Evolutionary conservation across 1,140 invertebrate genomes (phyloP), one percentile per base, ranked within the genome.

Genomic region (Bradysia coprophila): DNA sequence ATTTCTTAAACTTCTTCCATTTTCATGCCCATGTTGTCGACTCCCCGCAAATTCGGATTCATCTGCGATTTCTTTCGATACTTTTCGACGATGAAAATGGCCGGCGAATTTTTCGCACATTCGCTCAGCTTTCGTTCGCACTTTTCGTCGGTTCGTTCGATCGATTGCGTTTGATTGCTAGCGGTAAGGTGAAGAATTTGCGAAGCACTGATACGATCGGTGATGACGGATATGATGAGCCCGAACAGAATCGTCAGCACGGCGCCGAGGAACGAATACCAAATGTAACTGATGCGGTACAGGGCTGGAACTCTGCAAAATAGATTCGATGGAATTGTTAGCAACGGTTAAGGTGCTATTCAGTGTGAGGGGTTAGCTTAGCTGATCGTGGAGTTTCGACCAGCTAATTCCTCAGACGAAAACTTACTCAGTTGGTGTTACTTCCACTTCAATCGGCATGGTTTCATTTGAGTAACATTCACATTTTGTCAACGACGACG

Each of bases 191-290:
- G 11, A 9, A 38, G 11, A 6, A 38, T 20, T 38, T 19, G 18
- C 4, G 18, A 18, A 5, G 18, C 18, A 19, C 16, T 19, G 16
- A 38, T 18, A 10, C 21, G 18, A 5, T 38, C 36, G 4, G 36
- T 38, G n/a, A 38, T 4, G 3, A 18, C 21, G 18, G 83, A 87
- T 2, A 85, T 72, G 0, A 75, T 22, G 21, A 82, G 55, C 1
- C 86, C 86, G 11, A 81, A 59, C 3, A 82, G 45, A 21, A 88
- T 60, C 0, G 84, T 84, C 1, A 75, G 59, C 1, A 73, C 45
- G 37, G 73, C 78, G 2, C 81, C 84, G n/a, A 86, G 73, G 21
- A 72, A 71, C n/a, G 78, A 69, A 48, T 76, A 78, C 73, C 73
- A 76, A 55, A 76, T 64, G 48, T 77, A 76, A 19, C 74, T 76